A percentile compares a stretch with the other conserved stretches of the same genome.
phyloP scores from a whole-genome alignment of 2,113 vertebrate genomes.

The Theristicus caerulescens region DNA sequence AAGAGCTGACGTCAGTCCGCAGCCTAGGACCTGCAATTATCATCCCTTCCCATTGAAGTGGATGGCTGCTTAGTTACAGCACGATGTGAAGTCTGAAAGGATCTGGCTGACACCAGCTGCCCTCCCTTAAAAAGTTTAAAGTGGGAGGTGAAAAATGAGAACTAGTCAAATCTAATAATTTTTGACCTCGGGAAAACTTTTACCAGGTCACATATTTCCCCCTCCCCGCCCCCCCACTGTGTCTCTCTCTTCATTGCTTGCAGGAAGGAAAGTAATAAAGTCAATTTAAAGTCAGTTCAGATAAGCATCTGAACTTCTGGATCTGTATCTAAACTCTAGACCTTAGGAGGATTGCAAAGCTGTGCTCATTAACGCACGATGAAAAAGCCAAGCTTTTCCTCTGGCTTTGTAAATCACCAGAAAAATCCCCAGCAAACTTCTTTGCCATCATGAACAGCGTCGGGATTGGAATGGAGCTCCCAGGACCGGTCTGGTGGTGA shows the following conservation, averaged over 20 bases:
- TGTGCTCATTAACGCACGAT: neutral
- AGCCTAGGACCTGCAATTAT: conserved; percentile 64
- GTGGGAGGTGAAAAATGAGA: neutral
- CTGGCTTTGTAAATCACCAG: neutral
- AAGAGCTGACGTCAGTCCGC: conserved; percentile 55
- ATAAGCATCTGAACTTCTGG: neutral
- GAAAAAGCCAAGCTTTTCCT: neutral
- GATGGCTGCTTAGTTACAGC: conserved; percentile 51
- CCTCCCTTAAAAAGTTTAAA: conserved; percentile 1
- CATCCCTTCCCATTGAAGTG: conserved; percentile 50
- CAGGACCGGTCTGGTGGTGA: neutral
- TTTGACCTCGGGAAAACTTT: neutral
- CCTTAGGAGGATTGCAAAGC: neutral
- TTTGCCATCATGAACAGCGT: neutral
- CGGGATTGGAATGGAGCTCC: neutral
- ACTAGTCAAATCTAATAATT: neutral
- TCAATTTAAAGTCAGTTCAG: neutral
- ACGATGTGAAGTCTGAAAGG: neutral
- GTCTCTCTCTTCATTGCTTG: neutral
- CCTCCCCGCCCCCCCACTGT: fast-evolving
- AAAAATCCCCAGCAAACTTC: neutral
- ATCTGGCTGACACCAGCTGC: conserved; percentile 45
- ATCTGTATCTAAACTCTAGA: neutral
- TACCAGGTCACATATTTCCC: neutral
- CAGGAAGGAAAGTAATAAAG: neutral